Percentiles rank a stretch among this genome's conserved stretches.
Evolutionary conservation across 1,140 invertebrate genomes (phyloP).

Genomic region (Lordiphosa mommai): DNA sequence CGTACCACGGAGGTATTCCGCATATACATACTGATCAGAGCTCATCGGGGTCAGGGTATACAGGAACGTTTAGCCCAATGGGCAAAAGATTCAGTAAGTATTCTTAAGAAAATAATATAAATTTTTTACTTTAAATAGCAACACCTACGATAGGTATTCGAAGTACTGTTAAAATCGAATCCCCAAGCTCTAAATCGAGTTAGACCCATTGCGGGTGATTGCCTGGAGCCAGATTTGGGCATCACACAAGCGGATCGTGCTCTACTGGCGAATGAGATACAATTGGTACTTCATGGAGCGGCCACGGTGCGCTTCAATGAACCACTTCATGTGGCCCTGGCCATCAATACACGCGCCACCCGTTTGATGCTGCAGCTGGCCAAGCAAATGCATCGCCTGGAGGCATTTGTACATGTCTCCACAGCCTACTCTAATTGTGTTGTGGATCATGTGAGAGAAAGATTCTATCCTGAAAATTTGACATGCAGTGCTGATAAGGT

Average conservation of each 20-base stretch:
- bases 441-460: conserved; percentile 83
- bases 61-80: conserved; percentile 84
- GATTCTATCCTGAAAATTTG: conserved; percentile 85
- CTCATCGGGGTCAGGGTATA: conserved; percentile 87
- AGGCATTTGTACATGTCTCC: conserved; percentile 85
- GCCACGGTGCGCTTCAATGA: conserved; percentile 92
- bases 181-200: conserved; percentile 17
- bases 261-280: conserved; percentile 77
- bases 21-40: conserved; percentile 87
- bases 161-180: conserved; percentile 6
- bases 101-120: accelerated
- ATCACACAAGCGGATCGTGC: conserved; percentile 82
- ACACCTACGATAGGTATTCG: conserved; percentile 20
- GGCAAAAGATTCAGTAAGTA: conserved; percentile 80
- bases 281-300: conserved; percentile 90
- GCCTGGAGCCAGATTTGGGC: conserved; percentile 83
- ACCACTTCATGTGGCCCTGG: conserved; percentile 83
- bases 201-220: conserved; percentile 82
- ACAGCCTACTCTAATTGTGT: conserved; percentile 87
- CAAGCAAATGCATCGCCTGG: conserved; percentile 84
- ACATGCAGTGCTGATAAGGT: conserved; percentile 84
- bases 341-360: conserved; percentile 83
- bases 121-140: neutral
- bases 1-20: conserved; percentile 85
- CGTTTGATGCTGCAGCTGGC: conserved; percentile 81